Base-by-base conservation (phyloP, 2,797 vertebrate genomes). In the Enteromius radiatus region DNA sequence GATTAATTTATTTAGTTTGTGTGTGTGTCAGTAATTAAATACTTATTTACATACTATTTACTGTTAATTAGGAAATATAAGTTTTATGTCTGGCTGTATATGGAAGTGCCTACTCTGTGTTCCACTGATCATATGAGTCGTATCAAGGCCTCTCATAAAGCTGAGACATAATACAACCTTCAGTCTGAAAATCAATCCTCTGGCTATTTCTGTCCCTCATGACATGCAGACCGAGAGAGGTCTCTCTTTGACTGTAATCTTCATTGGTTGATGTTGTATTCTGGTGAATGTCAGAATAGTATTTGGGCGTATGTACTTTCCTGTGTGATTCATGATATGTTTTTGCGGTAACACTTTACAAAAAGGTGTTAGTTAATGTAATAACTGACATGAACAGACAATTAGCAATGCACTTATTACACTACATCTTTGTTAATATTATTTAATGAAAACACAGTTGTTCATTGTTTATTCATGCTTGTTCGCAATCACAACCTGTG, bases 191-290 rank as follows among this genome's bases (percentile, higher is more conserved):
- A 81, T 81, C 69, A 28, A 49, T 52, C 79, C 31, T 56, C 31
- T 47, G 68, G 41, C 43, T 73, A 73, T 81, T 74, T 74, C 56
- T 74, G 59, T 74, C 69, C 43, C 52, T 74, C 41, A 65, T 52
- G 17, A 9, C n/a, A 11, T 64, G 56, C 21, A 49, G 19, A 23
- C 54, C 1, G 12, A 23, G 41, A 61, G 52, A 23, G 36, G n/a
- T 41, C n/a, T 61, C 14, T 54, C 47, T 54, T 45, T 59, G 33
- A 21, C 36, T 65, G 1, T 36, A 21, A 31, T 77, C 26, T 6
- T 63, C 59, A 21, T 45, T 45, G 52, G 26, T 33, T 26, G 12
- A 45, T 36, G 17, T 69, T 70, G 36, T n/a, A 19, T n/a, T 80
- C 19, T 80, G 38, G 38, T 59, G 10, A 43, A 33, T n/a, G 41